Conservation (phyloP, 2,797 vertebrate species). For the Microchirus variegatus region DNA sequence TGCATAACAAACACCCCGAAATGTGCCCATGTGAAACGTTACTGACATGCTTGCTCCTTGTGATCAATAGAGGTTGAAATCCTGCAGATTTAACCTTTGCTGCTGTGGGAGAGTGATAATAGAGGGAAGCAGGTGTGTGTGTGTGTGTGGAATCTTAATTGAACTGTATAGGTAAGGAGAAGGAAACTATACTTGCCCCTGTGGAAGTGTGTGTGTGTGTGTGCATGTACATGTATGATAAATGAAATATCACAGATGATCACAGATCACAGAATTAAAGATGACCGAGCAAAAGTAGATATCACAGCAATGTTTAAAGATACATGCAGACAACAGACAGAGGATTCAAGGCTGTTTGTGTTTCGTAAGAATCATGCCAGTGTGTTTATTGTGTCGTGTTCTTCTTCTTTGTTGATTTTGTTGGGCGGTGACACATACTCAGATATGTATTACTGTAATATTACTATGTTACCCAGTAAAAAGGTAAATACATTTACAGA, state of each 20-base stretch:
- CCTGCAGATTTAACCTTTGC: too few relatives aligned
- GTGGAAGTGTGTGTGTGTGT: conserved; percentile 1
- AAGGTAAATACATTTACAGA: too few relatives aligned
- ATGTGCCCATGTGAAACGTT: conserved; percentile 12
- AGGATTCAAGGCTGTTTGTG: too few relatives aligned
- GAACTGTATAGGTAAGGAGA: conserved; percentile 20
- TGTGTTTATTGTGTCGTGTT: too few relatives aligned
- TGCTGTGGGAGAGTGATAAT: neutral
- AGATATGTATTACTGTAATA: too few relatives aligned
- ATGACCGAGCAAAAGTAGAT: neutral
- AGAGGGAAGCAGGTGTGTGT: neutral
- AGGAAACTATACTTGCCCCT: neutral
- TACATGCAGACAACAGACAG: too few relatives aligned
- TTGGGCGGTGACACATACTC: too few relatives aligned
- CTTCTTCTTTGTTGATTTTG: too few relatives aligned
- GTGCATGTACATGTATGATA: neutral
- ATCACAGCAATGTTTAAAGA: too few relatives aligned
- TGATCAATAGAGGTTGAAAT: conserved; percentile 15
- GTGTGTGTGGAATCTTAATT: conserved; percentile 14
- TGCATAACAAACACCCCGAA: conserved; percentile 1
- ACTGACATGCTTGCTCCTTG: neutral
- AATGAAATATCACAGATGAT: neutral
- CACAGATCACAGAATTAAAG: too few relatives aligned
- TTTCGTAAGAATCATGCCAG: too few relatives aligned
- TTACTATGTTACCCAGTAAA: too few relatives aligned